Evolutionary conservation across 2,113 vertebrate species (phyloP).

Genomic region (Esox niger): DNA sequence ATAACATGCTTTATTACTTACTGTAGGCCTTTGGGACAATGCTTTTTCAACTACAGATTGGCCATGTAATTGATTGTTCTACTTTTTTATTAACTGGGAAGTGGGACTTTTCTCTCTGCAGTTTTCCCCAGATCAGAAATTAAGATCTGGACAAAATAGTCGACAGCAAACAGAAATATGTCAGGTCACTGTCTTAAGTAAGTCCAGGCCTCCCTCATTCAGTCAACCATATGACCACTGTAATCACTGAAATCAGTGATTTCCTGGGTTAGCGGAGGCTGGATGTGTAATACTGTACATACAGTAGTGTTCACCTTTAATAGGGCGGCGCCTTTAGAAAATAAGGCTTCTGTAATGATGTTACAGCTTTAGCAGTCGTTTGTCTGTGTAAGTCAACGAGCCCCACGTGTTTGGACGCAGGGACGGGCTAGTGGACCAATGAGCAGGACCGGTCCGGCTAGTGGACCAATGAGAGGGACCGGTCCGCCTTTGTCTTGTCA

Average conservation of each 20-base stretch:
- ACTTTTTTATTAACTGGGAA: background rate
- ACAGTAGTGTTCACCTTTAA: background rate
- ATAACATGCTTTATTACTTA: conserved; percentile 42
- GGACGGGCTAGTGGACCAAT: background rate
- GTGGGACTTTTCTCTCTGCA: background rate
- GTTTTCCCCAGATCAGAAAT: conserved; percentile 17
- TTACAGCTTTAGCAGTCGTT: background rate
- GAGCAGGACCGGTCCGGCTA: background rate
- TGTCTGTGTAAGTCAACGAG: background rate
- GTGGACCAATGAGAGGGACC: background rate
- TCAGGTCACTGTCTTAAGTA: background rate
- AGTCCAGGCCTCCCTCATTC: background rate
- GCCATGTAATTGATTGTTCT: conserved; percentile 7
- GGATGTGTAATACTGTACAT: too few relatives aligned
- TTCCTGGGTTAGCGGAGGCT: too few relatives aligned
- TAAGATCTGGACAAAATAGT: too few relatives aligned
- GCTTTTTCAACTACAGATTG: conserved; percentile 30
- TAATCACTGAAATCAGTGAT: background rate
- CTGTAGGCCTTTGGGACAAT: conserved; percentile 5
- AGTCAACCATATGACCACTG: background rate
- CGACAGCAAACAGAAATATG: too few relatives aligned
- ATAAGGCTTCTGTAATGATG: background rate
- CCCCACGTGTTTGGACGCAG: background rate
- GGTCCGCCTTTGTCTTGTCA: background rate
- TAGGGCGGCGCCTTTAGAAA: background rate